Conservation (phyloP, 1,140 invertebrate genomes). For the Solenopsis fugax region DNA sequence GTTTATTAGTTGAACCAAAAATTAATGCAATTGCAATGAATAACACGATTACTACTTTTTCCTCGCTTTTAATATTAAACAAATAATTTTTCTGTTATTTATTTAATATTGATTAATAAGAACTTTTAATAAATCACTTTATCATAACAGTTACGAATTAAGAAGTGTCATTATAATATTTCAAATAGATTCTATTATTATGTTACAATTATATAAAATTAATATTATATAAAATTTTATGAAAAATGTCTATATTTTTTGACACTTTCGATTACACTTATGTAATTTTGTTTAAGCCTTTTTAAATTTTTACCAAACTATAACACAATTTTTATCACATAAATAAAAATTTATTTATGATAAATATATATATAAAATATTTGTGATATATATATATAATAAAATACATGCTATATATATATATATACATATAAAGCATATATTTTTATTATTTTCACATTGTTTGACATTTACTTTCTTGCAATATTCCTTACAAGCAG, state of each 20-base stretch:
- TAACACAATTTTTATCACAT: not conserved
- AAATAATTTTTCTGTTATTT: not conserved
- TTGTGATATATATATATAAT: too few relatives aligned
- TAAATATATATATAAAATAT: too few relatives aligned
- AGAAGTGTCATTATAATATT: not conserved
- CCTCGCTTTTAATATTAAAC: not conserved
- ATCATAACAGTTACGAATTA: not conserved
- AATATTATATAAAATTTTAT: conserved; percentile 6
- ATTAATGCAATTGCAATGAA: not conserved
- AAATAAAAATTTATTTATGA: not conserved
- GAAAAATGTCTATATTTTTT: not conserved
- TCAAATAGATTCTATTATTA: not conserved
- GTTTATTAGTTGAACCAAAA: not conserved
- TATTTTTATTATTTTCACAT: not conserved
- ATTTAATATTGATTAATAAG: not conserved
- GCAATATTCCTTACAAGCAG: not conserved
- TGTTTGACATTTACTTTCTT: not conserved
- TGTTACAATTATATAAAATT: not conserved
- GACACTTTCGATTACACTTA: not conserved
- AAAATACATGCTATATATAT: too few relatives aligned
- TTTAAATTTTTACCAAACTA: not conserved
- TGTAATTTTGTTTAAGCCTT: not conserved
- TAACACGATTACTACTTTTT: not conserved
- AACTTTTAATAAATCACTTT: conserved; percentile 1
- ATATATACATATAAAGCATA: not conserved